A percentile compares a stretch with the other conserved stretches of the same genome.
Conservation (phyloP, 2,797 vertebrate genomes). For the Ctenosaura bakeri region DNA sequence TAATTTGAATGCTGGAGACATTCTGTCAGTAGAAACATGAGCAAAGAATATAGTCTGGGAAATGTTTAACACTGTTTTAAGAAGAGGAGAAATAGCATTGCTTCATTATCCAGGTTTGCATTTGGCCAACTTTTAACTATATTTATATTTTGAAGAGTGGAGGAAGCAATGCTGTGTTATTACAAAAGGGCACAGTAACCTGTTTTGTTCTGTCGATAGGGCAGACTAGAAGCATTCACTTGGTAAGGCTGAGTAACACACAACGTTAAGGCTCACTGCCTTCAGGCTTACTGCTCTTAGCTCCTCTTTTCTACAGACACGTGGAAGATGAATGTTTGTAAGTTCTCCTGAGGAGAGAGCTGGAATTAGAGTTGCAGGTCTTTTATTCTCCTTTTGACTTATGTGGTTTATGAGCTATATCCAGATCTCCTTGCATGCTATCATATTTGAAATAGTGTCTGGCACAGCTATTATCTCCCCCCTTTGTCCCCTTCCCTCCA, state of each 20-base stretch:
- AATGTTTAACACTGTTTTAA: not conserved
- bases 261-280: not conserved
- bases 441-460: slow-evolving; percentile 4
- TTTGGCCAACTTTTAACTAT: slow-evolving; percentile 12
- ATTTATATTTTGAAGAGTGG: slow-evolving; percentile 30
- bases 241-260: not conserved
- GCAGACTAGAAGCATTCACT: not conserved
- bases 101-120: not conserved
- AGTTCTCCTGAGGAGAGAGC: not conserved
- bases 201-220: not conserved
- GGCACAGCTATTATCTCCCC: not conserved
- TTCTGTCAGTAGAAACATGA: not conserved
- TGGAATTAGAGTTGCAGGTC: not conserved
- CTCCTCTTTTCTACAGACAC: not conserved
- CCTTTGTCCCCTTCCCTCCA: not conserved
- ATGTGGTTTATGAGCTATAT: slow-evolving; percentile 1
- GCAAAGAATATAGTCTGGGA: not conserved
- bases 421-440: too few species aligned
- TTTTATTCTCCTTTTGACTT: not conserved
- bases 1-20: not conserved
- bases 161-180: slow-evolving; percentile 13
- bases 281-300: not conserved
- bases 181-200: not conserved
- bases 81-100: not conserved
- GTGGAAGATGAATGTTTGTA: not conserved